A percentile compares a stretch with the other conserved stretches of the same genome.
These are phyloP conservation scores for Drosophila santomea DNA, from an alignment of 1,140 invertebrate species.

Conservation along the genomic window DNA sequence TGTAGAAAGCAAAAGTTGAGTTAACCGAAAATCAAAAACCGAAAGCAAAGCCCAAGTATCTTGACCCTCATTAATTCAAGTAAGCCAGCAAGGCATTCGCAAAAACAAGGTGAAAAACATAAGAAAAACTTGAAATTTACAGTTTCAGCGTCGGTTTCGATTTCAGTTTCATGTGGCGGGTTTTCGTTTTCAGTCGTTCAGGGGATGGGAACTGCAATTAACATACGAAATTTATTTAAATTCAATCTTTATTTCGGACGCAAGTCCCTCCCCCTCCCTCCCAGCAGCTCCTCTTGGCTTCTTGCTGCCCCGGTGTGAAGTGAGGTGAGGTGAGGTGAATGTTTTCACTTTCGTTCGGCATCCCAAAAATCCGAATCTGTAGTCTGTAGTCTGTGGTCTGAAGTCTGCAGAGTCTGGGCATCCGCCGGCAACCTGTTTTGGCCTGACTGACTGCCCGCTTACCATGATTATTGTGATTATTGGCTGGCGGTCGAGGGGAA, in stretches of 20 bases:
- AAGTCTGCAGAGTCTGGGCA: constrained; percentile 33
- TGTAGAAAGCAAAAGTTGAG: constrained; percentile 46
- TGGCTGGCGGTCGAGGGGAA: constrained; percentile 39
- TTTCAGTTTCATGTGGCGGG: constrained; percentile 10
- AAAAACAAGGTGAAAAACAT: constrained; percentile 16
- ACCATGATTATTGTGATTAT: constrained; percentile 81
- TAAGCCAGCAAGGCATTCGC: constrained; percentile 54
- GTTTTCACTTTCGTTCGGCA: constrained; percentile 80
- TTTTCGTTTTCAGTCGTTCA: constrained; percentile 7
- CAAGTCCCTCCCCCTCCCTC: not conserved
- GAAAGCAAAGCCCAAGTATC: constrained; percentile 63
- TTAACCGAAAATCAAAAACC: constrained; percentile 58
- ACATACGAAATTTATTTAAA: constrained; percentile 83
- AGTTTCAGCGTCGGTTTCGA: constrained; percentile 49
- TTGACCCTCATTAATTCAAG: constrained; percentile 81
- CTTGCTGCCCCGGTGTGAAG: constrained; percentile 30
- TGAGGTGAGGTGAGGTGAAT: constrained; percentile 24
- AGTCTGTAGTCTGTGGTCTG: not conserved
- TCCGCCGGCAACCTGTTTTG: constrained; percentile 58
- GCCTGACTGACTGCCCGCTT: constrained; percentile 76
- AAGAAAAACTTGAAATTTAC: constrained; percentile 44
- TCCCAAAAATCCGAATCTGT: constrained; percentile 63
- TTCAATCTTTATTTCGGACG: constrained; percentile 70
- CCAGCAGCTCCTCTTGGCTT: constrained; percentile 38
- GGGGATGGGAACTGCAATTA: constrained; percentile 54